Base-by-base conservation (phyloP, 2,113 vertebrate species). In the Eubucco bourcierii region DNA sequence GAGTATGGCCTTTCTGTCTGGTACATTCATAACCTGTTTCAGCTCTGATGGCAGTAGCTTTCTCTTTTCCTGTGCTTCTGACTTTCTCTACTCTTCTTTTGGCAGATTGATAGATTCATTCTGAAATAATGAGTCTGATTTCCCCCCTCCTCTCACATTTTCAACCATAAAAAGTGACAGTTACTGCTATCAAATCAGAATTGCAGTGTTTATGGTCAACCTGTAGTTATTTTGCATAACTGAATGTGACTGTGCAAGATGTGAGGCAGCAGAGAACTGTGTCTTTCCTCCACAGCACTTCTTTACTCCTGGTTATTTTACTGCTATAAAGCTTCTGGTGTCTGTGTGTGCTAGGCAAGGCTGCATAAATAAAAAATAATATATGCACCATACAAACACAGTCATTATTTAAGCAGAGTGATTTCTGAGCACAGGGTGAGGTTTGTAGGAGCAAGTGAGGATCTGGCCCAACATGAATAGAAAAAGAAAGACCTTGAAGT, bases 141-240 rank as follows among this genome's bases (percentile, higher is more conserved):
- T 78, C 68, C 33, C 65, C 58, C 47, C 34, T 82, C 39, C 81
- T 82, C 72, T 90, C 58, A 27, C 79, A 60, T 80, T 77, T 87
- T 80, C 84, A 83, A 68, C 58, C 73, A 39, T 68, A 58, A 64
- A 59, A 90, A 80, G 89, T 75, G 84, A 85, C 91, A 85, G 75
- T 52, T 93, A 80, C 15, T 74, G 89, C 84, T 92, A 83, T 90
- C 84, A 92, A 65, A 73, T 71, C 74, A 84, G 87, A 74, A 87
- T 64, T 46, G 60, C 68, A 1, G 5, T 77, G 84, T 84, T 96
- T 94, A 71, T 71, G 82, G 89, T 83, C 93, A 58, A 10, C 61
- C 76, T 29, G 0, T 7, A 25, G 47, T 33, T 16, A 5, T 59
- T 91, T 91, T 90, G 61, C 84, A 85, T 89, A 92, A 96, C 58